phyloP scores from a whole-genome alignment of 2,888 invertebrate genomes.

The Didymodactylos carnosus region DNA sequence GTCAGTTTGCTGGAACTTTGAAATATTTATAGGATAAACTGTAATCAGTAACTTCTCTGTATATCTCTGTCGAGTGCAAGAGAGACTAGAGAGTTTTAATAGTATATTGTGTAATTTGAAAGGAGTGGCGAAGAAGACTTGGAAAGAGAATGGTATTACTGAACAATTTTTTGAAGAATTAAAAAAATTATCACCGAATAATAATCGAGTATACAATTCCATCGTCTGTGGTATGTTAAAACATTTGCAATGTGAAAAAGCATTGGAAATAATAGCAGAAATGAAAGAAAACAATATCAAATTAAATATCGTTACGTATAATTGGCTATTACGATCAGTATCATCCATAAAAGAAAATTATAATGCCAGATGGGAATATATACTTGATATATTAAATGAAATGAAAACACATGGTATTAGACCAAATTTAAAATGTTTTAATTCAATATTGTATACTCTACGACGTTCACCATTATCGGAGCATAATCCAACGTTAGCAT shows the following conservation, averaged over 20 bases:
- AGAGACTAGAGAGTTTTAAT: too few species aligned
- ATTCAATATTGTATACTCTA: background rate
- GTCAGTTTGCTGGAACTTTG: too few species aligned
- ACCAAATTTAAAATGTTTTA: constrained; percentile 11
- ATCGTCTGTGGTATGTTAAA: background rate
- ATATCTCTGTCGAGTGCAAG: too few species aligned
- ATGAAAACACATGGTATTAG: constrained; percentile 2
- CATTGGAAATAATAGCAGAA: background rate
- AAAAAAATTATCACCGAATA: background rate
- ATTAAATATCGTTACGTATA: constrained; percentile 3
- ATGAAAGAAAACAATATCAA: constrained; percentile 1
- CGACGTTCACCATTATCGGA: constrained; percentile 1
- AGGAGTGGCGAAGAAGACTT: background rate
- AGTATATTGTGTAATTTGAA: too few species aligned
- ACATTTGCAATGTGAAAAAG: background rate
- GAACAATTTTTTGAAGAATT: constrained; percentile 11
- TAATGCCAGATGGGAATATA: background rate
- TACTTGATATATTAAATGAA: background rate
- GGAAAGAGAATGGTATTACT: constrained; percentile 1
- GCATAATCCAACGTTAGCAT: background rate
- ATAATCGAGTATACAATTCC: background rate
- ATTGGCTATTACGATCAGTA: background rate
- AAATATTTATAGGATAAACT: too few species aligned
- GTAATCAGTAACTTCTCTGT: too few species aligned
- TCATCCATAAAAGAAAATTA: background rate